These are phyloP conservation scores for Bujurquina vittata DNA, from an alignment of 2,113 vertebrate species.

Conservation along the genomic window DNA sequence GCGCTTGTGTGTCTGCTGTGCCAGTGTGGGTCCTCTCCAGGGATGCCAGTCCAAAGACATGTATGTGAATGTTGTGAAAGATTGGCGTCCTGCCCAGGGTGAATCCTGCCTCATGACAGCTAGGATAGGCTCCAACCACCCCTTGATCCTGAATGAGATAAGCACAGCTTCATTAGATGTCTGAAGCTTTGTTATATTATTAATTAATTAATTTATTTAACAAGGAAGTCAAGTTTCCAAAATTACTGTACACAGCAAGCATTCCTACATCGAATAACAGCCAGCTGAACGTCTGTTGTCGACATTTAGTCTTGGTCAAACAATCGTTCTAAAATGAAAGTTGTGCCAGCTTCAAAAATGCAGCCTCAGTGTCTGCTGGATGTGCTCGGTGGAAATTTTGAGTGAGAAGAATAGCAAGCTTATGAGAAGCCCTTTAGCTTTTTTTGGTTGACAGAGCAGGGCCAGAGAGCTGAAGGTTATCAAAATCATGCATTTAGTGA, in stretches of 20 bases:
- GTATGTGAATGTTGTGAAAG: too few species aligned
- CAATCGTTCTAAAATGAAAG: not conserved
- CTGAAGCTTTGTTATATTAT: too few species aligned
- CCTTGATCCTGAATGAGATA: too few species aligned
- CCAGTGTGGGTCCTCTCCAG: not conserved
- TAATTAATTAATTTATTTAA: too few species aligned
- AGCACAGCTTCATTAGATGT: too few species aligned
- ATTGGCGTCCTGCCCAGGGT: too few species aligned
- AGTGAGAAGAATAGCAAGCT: not conserved
- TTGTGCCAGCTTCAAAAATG: not conserved
- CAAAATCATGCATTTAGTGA: too few species aligned
- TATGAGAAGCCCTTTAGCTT: not conserved
- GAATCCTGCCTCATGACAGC: too few species aligned
- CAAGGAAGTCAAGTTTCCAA: not conserved
- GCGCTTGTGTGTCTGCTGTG: too few species aligned
- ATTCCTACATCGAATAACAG: not conserved
- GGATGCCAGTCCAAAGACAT: not conserved
- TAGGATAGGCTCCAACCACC: too few species aligned
- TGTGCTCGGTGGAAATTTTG: not conserved
- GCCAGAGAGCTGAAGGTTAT: too few species aligned
- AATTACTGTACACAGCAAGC: conserved; percentile 1
- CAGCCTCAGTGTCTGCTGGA: not conserved
- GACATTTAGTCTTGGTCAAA: not conserved
- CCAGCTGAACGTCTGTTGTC: not conserved
- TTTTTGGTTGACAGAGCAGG: not conserved